Conservation (phyloP, 1,140 invertebrate species). For the Scylla paramamosain region DNA sequence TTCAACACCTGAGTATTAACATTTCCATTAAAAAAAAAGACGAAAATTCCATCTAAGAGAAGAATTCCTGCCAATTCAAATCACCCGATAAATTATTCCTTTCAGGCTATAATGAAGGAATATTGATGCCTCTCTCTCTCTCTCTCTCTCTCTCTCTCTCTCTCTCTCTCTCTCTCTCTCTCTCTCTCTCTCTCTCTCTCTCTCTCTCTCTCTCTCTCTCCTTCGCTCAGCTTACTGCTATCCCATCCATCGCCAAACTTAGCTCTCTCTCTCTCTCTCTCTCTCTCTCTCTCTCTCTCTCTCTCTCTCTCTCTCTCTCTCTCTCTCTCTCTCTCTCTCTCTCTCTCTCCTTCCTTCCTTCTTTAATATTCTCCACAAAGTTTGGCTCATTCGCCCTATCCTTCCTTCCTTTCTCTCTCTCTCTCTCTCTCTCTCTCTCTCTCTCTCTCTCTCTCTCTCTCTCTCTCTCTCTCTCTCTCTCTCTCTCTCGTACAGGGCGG, state of each 20-base stretch:
- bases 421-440: not conserved
- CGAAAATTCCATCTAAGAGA: conserved; percentile 12
- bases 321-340: not conserved
- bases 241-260: not conserved
- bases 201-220: not conserved
- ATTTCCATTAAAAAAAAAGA: not conserved
- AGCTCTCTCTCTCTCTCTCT: not conserved
- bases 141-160: not conserved
- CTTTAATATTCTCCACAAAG: too few species aligned
- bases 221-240: not conserved
- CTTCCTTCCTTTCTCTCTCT: not conserved
- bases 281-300: too few species aligned
- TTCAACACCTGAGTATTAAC: too few species aligned
- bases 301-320: too few species aligned
- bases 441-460: not conserved
- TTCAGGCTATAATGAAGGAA: conserved; percentile 22
- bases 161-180: not conserved
- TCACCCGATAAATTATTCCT: conserved; percentile 5
- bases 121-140: not conserved
- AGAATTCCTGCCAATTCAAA: not conserved
- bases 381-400: not conserved
- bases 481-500: not conserved
- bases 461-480: conserved; percentile 20
- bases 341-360: not conserved
- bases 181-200: not conserved